A percentile compares a stretch with the other conserved stretches of the same genome.
Evolutionary conservation across 2,797 vertebrate genomes (phyloP).

Genomic region (Eulemur coronatus): DNA sequence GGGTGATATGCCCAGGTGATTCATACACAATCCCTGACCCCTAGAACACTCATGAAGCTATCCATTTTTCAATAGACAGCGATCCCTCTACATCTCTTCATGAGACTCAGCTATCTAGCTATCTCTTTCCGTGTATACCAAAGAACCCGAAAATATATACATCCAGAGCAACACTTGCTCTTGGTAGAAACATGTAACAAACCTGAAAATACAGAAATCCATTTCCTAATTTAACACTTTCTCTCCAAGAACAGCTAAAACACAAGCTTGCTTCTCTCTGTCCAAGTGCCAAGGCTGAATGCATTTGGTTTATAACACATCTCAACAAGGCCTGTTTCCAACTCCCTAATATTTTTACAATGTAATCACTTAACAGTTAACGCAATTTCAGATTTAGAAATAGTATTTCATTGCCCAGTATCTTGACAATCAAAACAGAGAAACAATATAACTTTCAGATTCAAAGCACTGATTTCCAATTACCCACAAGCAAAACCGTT

Average conservation of each 20-base stretch:
- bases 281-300: constrained; percentile 26
- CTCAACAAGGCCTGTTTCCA: constrained; percentile 60
- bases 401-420: constrained; percentile 52
- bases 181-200: neutral
- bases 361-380: constrained; percentile 48
- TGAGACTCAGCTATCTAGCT: neutral
- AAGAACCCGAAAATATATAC: constrained; percentile 32
- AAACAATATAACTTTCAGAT: constrained; percentile 21
- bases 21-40: neutral
- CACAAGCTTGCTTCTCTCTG: neutral
- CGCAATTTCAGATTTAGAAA: constrained; percentile 46
- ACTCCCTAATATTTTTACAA: constrained; percentile 64
- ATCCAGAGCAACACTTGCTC: neutral
- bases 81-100: neutral
- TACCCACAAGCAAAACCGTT: neutral
- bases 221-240: constrained; percentile 40
- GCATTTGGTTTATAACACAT: constrained; percentile 33
- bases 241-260: neutral
- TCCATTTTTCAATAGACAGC: neutral
- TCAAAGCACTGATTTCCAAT: neutral
- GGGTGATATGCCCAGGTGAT: neutral
- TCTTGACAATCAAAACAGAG: constrained; percentile 53
- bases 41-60: neutral
- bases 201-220: constrained; percentile 38
- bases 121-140: neutral